Conservation (phyloP, 2,113 vertebrate species). For the Polyodon spathula region DNA sequence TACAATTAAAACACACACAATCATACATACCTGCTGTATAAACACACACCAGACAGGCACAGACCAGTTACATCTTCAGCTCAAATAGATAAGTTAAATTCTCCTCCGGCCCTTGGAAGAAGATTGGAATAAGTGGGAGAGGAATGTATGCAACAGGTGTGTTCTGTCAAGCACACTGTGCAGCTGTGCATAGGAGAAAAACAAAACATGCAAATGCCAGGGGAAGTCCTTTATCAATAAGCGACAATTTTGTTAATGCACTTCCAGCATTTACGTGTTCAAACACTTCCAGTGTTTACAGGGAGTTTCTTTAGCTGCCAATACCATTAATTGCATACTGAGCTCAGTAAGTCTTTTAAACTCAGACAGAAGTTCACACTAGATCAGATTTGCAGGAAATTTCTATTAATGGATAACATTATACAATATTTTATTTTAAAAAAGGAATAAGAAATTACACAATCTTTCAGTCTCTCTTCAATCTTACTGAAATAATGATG, state of each 20-base stretch:
- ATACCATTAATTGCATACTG: background rate
- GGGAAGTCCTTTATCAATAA: slow-evolving; percentile 40
- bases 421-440: no score
- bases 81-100: background rate
- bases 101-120: no score
- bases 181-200: slow-evolving; percentile 42
- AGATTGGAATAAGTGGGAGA: background rate
- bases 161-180: slow-evolving; percentile 36
- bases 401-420: no score
- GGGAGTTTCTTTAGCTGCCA: background rate
- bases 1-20: no score
- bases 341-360: background rate
- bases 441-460: no score
- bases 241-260: slow-evolving; percentile 39
- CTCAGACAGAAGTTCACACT: background rate
- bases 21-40: no score
- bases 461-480: no score
- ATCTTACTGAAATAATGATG: no score
- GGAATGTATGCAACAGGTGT: slow-evolving; percentile 33
- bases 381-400: no score
- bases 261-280: slow-evolving; percentile 34
- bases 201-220: slow-evolving; percentile 26
- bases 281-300: slow-evolving; percentile 13
- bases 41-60: no score
- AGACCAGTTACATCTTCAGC: no score